Evolutionary conservation across 2,797 vertebrate species (phyloP).

Genomic region (Peromyscus nudipes): DNA sequence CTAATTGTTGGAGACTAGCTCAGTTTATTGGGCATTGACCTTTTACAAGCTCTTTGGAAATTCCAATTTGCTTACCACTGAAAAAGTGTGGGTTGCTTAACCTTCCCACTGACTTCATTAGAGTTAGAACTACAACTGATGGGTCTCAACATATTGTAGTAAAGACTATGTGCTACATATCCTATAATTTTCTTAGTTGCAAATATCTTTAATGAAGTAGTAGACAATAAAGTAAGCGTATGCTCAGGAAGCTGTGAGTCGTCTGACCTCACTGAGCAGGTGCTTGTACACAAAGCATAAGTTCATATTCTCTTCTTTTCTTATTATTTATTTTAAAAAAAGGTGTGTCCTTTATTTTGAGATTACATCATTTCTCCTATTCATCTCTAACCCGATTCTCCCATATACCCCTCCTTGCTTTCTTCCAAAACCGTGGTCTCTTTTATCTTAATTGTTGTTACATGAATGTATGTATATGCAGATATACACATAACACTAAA

Average conservation of each 20-base stretch:
- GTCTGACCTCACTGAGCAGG: background rate
- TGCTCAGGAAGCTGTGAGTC: background rate
- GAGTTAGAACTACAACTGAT: background rate
- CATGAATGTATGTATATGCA: no score
- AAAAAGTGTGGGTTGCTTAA: background rate
- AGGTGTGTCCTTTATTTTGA: background rate
- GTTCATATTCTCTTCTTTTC: background rate
- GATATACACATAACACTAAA: background rate
- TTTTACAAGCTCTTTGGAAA: constrained; percentile 1
- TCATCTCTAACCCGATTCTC: background rate
- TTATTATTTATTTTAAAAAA: background rate
- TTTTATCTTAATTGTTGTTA: background rate
- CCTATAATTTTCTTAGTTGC: background rate
- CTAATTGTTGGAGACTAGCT: background rate
- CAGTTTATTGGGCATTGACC: background rate
- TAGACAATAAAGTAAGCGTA: background rate
- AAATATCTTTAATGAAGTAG: background rate
- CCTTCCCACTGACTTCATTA: background rate
- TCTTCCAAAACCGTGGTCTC: background rate
- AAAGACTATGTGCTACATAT: background rate
- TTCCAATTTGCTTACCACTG: background rate
- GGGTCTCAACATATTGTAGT: background rate
- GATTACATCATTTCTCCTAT: background rate
- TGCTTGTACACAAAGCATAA: background rate
- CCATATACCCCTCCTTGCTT: no score